These are phyloP conservation scores for Sclerodermus sp. DNA, from an alignment of 2,888 invertebrate species.

Conservation along the genomic window DNA sequence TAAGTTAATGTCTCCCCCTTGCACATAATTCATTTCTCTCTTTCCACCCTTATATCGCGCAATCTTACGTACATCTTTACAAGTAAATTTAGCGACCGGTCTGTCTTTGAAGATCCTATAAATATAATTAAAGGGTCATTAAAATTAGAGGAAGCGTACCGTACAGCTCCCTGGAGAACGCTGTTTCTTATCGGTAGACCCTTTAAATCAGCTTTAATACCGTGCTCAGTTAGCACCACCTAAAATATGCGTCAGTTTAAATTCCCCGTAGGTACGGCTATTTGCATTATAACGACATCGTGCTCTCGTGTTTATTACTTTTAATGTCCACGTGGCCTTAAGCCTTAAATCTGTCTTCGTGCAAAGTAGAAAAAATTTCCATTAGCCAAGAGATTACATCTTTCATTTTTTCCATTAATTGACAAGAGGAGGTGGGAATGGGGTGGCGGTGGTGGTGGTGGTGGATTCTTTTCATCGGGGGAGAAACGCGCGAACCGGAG, in stretches of 20 bases:
- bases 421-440: too few species aligned
- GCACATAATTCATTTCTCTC: too few species aligned
- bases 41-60: too few species aligned
- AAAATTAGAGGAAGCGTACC: slow-evolving; percentile 28
- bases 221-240: slow-evolving; percentile 18
- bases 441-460: too few species aligned
- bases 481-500: too few species aligned
- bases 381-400: too few species aligned
- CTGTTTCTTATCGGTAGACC: slow-evolving; percentile 32
- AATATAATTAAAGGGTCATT: slow-evolving; percentile 37
- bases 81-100: background rate
- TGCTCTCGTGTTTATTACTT: slow-evolving; percentile 17
- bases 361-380: too few species aligned
- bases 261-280: slow-evolving; percentile 19
- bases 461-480: too few species aligned
- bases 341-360: too few species aligned
- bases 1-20: too few species aligned
- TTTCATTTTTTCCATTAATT: too few species aligned
- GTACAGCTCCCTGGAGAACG: slow-evolving; percentile 24
- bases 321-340: background rate
- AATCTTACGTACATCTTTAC: too few species aligned
- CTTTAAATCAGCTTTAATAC: slow-evolving; percentile 35
- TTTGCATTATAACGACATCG: slow-evolving; percentile 21
- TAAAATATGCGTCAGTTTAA: slow-evolving; percentile 22
- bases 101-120: slow-evolving; percentile 21